Conservation (phyloP, 2,888 invertebrate genomes). For the Gandaritis pyraliata region DNA sequence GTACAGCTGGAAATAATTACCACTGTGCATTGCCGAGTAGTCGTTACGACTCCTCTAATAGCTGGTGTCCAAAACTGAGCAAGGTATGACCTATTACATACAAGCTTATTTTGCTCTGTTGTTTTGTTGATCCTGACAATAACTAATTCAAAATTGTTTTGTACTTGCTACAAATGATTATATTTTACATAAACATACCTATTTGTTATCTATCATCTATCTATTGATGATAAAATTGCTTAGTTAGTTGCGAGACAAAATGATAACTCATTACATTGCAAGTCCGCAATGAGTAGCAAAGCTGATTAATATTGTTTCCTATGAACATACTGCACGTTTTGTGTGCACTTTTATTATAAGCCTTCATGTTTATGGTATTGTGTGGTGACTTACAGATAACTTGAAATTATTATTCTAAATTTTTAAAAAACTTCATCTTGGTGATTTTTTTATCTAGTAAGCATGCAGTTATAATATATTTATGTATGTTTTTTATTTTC, state of each 20-base stretch:
- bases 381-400: conserved; percentile 20
- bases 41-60: conserved; percentile 74
- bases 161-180: conserved; percentile 16
- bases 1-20: conserved; percentile 84
- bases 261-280: neutral
- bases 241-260: conserved; percentile 2
- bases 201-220: conserved; percentile 14
- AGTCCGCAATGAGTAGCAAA: neutral
- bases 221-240: conserved; percentile 13
- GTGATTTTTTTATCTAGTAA: no score
- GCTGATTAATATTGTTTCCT: neutral
- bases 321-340: neutral
- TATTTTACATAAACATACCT: conserved; percentile 19
- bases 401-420: neutral
- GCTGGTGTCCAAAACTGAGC: conserved; percentile 78
- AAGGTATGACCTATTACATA: conserved; percentile 68
- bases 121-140: conserved; percentile 38
- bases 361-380: neutral
- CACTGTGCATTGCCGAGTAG: conserved; percentile 71
- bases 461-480: conserved; percentile 10
- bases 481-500: conserved; percentile 25
- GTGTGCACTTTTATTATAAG: neutral
- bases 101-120: conserved; percentile 37
- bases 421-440: no score
- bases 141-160: conserved; percentile 20